phyloP scores from a whole-genome alignment of 1,140 invertebrate species.

The Popillia japonica region DNA sequence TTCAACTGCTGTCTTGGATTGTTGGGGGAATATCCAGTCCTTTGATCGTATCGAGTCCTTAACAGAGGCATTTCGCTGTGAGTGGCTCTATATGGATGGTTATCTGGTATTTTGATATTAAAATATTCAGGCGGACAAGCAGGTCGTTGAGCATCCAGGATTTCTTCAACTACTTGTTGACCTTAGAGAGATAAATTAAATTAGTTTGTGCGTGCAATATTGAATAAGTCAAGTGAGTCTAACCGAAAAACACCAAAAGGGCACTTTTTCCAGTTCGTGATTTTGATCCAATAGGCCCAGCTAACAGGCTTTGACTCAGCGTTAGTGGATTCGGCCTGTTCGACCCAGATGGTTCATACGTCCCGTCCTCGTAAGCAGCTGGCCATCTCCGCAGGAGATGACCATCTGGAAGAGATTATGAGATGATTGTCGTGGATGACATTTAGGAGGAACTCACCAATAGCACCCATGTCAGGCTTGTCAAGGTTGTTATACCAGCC shows the following conservation, averaged over 20 bases:
- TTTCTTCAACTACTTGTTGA: slow-evolving; percentile 72
- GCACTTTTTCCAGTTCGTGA: slow-evolving; percentile 70
- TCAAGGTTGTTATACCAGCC: slow-evolving; percentile 75
- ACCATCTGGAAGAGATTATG: slow-evolving; percentile 56
- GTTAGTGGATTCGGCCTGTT: slow-evolving; percentile 66
- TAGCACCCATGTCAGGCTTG: slow-evolving; percentile 66
- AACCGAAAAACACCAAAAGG: slow-evolving; percentile 75
- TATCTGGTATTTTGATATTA: slow-evolving; percentile 64
- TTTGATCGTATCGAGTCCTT: slow-evolving; percentile 63
- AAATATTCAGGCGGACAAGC: slow-evolving; percentile 69
- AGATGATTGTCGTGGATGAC: background rate
- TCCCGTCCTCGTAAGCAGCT: slow-evolving; percentile 71
- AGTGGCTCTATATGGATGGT: slow-evolving; percentile 57
- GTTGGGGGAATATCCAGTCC: slow-evolving; percentile 64
- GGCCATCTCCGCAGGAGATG: slow-evolving; percentile 67
- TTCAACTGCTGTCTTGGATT: slow-evolving; percentile 70
- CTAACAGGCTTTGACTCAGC: slow-evolving; percentile 66
- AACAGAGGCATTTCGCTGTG: slow-evolving; percentile 63
- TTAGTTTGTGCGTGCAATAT: too few relatives aligned
- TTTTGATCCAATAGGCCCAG: slow-evolving; percentile 59
- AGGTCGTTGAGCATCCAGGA: slow-evolving; percentile 68
- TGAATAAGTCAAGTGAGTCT: background rate
- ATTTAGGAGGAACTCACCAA: slow-evolving; percentile 59
- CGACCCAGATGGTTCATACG: slow-evolving; percentile 62
- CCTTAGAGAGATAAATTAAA: slow-evolving; percentile 54